Percentiles rank a stretch among this genome's conserved stretches.
These are phyloP conservation scores for Cardiocondyla obscurior DNA, from an alignment of 1,140 invertebrate genomes.

Conservation along the genomic window DNA sequence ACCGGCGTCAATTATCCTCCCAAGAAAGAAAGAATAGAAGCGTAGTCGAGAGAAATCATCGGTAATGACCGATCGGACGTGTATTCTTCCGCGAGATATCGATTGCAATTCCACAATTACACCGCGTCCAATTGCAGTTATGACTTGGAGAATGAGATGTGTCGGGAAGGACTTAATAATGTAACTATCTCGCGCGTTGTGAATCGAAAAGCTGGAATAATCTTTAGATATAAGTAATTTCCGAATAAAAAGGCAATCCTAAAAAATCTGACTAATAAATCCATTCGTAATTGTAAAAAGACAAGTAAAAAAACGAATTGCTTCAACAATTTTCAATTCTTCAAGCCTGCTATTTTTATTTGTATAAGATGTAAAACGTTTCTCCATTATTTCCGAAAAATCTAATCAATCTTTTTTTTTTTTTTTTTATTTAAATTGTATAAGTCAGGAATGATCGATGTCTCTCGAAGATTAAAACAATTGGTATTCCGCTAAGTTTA, in stretches of 20 bases:
- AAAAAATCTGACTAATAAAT: not conserved
- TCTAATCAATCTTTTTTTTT: conserved; percentile 11
- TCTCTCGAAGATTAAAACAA: not conserved
- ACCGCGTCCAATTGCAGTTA: not conserved
- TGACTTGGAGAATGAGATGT: conserved; percentile 3
- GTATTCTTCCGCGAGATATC: conserved; percentile 31
- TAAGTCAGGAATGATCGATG: conserved; percentile 36
- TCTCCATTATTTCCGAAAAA: not conserved
- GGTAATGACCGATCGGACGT: conserved; percentile 49
- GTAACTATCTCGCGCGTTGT: not conserved
- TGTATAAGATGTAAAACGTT: not conserved
- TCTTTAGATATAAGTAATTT: not conserved
- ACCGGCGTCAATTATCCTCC: conserved; percentile 49
- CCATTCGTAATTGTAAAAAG: not conserved
- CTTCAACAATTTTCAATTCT: not conserved
- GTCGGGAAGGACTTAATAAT: not conserved
- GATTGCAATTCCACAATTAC: conserved; percentile 19
- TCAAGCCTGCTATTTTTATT: no score
- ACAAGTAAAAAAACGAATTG: not conserved
- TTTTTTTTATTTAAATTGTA: no score
- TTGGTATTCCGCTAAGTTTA: conserved; percentile 25
- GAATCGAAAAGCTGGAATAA: not conserved
- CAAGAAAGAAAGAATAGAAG: conserved; percentile 19
- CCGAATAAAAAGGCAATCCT: not conserved
- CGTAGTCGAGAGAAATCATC: not conserved